phyloP scores from a whole-genome alignment of 2,113 vertebrate genomes.

The Lasiurus borealis region DNA sequence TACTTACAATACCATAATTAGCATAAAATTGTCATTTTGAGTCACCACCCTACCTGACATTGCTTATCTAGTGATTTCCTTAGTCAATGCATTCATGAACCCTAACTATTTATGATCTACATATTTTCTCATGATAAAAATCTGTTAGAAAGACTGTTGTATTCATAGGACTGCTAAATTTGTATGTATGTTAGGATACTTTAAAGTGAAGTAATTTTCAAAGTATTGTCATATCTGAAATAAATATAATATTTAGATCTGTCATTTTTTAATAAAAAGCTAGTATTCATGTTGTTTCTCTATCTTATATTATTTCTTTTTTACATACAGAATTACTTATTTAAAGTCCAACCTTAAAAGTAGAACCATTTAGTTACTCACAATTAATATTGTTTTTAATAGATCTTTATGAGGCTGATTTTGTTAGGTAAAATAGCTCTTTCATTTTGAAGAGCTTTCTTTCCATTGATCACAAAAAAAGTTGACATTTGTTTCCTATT shows the following conservation, averaged over 20 bases:
- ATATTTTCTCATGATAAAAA: constrained; percentile 27
- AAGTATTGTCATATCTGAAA: constrained; percentile 20
- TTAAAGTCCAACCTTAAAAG: not conserved
- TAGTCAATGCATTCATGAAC: not conserved
- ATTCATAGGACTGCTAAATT: not conserved
- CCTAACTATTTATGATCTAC: constrained; percentile 7
- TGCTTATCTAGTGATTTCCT: constrained; percentile 24
- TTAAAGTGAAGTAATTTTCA: constrained; percentile 6
- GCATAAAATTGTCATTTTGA: constrained; percentile 10
- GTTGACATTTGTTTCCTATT: constrained; percentile 4
- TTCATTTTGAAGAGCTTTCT: constrained; percentile 36
- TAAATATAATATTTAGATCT: not conserved
- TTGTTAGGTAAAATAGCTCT: constrained; percentile 21
- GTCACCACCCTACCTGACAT: not conserved
- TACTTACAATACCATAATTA: constrained; percentile 6
- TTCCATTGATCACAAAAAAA: not conserved
- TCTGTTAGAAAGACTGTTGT: not conserved
- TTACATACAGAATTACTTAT: constrained; percentile 46
- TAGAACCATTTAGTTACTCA: not conserved
- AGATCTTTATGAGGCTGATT: constrained; percentile 47
- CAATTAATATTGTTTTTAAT: no score
- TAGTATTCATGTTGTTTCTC: not conserved
- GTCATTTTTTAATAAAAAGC: constrained; percentile 11
- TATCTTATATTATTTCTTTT: not conserved
- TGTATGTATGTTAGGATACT: not conserved